phyloP scores from a whole-genome alignment of 2,888 invertebrate species.

The Acrobasis suavella region DNA sequence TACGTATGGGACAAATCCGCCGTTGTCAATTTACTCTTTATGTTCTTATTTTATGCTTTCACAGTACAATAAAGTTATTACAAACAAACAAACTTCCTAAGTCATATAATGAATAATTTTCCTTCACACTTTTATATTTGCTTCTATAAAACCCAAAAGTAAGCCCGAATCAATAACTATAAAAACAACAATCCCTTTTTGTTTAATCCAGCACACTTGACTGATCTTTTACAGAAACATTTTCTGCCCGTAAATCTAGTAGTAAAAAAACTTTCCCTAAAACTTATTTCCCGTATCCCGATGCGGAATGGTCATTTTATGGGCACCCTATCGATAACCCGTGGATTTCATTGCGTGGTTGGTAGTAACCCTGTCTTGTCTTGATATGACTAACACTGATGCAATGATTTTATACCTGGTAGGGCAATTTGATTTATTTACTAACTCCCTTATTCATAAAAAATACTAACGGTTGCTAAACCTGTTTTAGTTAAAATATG shows the following conservation, averaged over 20 bases:
- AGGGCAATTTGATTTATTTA: no score
- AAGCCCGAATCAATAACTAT: constrained; percentile 1
- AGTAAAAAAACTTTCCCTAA: constrained; percentile 26
- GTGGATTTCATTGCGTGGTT: constrained; percentile 31
- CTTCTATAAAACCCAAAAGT: constrained; percentile 4
- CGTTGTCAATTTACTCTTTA: no score
- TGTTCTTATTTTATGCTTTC: no score
- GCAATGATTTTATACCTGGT: constrained; percentile 1
- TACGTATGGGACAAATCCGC: no score
- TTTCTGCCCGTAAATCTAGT: constrained; percentile 29
- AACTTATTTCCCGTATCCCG: constrained; percentile 26
- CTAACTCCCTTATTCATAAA: no score
- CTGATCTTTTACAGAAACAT: constrained; percentile 25
- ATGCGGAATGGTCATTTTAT: constrained; percentile 34
- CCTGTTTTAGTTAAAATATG: no score
- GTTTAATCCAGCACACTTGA: constrained; percentile 22
- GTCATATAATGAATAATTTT: no score
- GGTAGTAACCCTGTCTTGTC: constrained; percentile 26
- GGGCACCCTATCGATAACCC: constrained; percentile 42
- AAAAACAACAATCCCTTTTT: constrained; percentile 13
- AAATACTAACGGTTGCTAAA: no score
- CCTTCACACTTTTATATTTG: not conserved
- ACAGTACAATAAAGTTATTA: no score
- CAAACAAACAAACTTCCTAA: no score
- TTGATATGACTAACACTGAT: constrained; percentile 6